Base-by-base conservation (phyloP, 2,888 invertebrate species). In the Cenopis cana region DNA sequence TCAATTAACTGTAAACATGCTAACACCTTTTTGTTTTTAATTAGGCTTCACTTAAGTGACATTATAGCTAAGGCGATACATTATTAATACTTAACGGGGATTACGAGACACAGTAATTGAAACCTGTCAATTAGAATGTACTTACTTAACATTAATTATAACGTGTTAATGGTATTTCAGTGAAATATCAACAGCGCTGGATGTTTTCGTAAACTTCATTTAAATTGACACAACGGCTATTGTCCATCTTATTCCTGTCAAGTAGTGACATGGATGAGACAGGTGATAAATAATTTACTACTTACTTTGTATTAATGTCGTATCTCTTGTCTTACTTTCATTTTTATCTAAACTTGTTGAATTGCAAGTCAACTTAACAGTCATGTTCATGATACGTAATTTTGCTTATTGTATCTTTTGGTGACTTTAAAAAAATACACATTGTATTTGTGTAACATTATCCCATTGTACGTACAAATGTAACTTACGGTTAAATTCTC, bases 21-120 rank as follows among this genome's bases (percentile, higher is more conserved):
- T 5, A n/a, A 20, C 52, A 52, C 5, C 64, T 52, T 64, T 64
- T 64, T 36, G 52, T 38, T 64, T 64, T 64, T 64, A 64, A 64
- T 64, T 54, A 54, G 24, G 10, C 36, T 38, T 38, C 0, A 0
- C 24, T 52, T 49, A 20, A 20, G 36, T 20, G 33, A 36, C 38
- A 54, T 38, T 64, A n/a, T n/a, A 54, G 3, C n/a, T 36, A 18
- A n/a, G 29, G 29, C 6, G 33, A 62, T 11, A 29, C 29, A 36
- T 62, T 52, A 62, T 52, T 62, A 33, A 49, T 24, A 24, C 18
- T 50, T 33, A 62, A 50, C 33, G n/a, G 52, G n/a, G n/a, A 14
- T 24, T 54, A 64, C 52, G 20, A 38, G 20, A 64, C 20, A 54
- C 52, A 64, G 38, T 54, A 64, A 54, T 66, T 46, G 29, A 70